phyloP scores from a whole-genome alignment of 2,113 vertebrate genomes.

The Alouatta palliata region DNA sequence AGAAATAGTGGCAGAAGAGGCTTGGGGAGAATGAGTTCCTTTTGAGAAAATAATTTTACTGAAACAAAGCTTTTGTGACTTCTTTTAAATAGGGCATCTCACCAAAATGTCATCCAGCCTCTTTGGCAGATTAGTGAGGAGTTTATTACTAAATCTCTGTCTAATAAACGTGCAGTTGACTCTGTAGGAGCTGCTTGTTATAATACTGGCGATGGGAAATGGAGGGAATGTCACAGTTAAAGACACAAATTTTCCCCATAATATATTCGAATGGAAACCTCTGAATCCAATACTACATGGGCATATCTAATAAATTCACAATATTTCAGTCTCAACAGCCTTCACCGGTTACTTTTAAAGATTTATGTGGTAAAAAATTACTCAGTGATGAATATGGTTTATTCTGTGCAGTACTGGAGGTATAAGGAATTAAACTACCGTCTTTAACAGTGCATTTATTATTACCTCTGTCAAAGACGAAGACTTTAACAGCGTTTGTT shows the following conservation, averaged over 20 bases:
- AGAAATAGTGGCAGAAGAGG: conserved; percentile 48
- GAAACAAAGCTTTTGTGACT: conserved; percentile 72
- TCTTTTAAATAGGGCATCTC: conserved; percentile 63
- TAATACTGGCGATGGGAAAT: conserved; percentile 76
- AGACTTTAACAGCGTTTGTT: conserved; percentile 84
- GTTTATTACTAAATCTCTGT: conserved; percentile 82
- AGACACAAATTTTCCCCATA: conserved; percentile 86
- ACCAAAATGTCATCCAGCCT: conserved; percentile 63
- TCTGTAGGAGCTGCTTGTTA: conserved; percentile 78
- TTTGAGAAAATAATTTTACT: conserved; percentile 68
- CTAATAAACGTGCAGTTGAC: conserved; percentile 78
- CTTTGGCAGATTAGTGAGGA: conserved; percentile 71
- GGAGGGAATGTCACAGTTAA: conserved; percentile 82
- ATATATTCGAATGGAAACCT: conserved; percentile 87
- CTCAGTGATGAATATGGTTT: conserved; percentile 85
- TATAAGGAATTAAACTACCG: conserved; percentile 86
- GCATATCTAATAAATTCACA: conserved; percentile 86
- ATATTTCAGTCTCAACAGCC: conserved; percentile 86
- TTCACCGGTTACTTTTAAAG: conserved; percentile 84
- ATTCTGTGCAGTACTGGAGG: conserved; percentile 85
- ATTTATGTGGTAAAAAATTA: conserved; percentile 87
- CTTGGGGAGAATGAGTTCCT: conserved; percentile 44
- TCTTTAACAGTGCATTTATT: conserved; percentile 88
- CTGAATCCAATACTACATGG: conserved; percentile 85
- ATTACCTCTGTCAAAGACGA: conserved; percentile 88